A percentile compares a stretch with the other conserved stretches of the same genome.
phyloP scores from a whole-genome alignment of 2,113 vertebrate genomes.

The Brachypodius melanocephalos region DNA sequence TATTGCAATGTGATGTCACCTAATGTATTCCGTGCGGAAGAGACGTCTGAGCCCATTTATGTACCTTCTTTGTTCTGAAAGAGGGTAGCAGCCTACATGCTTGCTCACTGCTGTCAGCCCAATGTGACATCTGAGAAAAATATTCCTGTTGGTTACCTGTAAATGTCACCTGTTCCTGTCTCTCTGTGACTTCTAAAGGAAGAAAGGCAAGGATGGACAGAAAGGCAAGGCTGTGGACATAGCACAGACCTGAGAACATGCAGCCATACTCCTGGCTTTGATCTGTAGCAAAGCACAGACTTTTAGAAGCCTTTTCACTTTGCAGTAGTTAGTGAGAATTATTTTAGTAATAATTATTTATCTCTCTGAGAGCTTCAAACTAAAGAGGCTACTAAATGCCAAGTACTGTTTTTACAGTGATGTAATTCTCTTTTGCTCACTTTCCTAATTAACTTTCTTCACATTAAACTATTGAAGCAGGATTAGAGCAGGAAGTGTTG shows the following conservation, averaged over 20 bases:
- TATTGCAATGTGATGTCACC: neutral
- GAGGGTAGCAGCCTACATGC: neutral
- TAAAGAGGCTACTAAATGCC: neutral
- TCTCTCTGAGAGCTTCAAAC: neutral
- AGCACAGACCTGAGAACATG: neutral
- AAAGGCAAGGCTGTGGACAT: neutral
- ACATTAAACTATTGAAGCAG: neutral
- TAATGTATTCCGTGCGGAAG: neutral
- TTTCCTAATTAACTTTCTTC: slow-evolving; percentile 2
- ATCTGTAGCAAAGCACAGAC: neutral
- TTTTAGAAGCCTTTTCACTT: neutral
- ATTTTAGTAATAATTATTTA: neutral
- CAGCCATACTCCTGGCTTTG: neutral
- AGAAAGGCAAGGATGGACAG: neutral
- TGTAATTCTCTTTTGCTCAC: neutral
- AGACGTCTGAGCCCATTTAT: neutral
- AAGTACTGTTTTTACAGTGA: neutral
- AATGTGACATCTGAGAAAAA: neutral
- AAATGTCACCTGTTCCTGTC: neutral
- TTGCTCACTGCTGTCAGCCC: neutral
- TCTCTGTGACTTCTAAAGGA: neutral
- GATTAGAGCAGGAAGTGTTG: neutral
- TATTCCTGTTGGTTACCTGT: neutral
- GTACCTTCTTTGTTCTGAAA: neutral
- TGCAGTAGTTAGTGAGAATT: neutral